These are phyloP conservation scores for Procavia capensis DNA, from an alignment of 2,113 vertebrate genomes.

Conservation along the genomic window DNA sequence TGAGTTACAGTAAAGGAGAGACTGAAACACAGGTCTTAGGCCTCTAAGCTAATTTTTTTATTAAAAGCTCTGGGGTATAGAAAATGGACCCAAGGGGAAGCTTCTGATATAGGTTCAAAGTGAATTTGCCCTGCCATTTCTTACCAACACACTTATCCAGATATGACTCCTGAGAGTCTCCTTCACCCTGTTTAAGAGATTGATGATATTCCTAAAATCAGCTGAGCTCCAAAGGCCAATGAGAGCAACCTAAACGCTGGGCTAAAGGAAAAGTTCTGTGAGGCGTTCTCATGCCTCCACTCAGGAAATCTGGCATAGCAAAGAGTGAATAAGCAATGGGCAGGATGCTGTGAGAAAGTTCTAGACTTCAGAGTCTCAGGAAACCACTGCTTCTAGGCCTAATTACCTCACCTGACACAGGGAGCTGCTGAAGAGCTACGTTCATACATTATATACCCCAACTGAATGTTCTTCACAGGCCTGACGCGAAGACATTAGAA, in stretches of 20 bases:
- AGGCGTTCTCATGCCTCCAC: background rate
- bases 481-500: background rate
- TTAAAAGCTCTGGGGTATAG: background rate
- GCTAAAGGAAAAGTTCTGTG: background rate
- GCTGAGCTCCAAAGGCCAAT: background rate
- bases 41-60: background rate
- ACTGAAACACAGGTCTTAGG: background rate
- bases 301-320: background rate
- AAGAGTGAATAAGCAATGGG: background rate
- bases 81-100: background rate
- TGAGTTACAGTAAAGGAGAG: background rate
- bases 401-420: background rate
- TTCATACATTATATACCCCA: background rate
- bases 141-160: background rate
- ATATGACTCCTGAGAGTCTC: background rate
- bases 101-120: background rate
- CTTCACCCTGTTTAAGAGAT: background rate
- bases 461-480: background rate
- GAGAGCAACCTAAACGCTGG: background rate
- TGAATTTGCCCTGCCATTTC: background rate
- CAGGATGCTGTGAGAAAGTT: background rate
- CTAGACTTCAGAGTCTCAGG: background rate
- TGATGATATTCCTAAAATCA: background rate
- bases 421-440: background rate
- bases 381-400: background rate